Evolutionary conservation across 1,140 invertebrate genomes (phyloP).

Genomic region (Mylabris phalerata): DNA sequence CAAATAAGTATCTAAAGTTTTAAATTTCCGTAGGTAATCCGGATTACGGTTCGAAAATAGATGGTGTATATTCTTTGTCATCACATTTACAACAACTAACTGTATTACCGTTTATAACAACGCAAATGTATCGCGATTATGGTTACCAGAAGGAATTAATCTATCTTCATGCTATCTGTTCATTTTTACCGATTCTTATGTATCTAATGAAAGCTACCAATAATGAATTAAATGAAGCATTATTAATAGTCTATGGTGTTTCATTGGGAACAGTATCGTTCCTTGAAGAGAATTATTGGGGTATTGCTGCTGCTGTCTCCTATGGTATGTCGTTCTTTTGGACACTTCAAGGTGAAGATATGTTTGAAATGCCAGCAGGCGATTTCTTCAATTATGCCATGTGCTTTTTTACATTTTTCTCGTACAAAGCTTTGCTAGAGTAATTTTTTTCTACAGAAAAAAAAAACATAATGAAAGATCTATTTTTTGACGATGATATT

Average conservation of each 20-base stretch:
- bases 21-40: slow-evolving; percentile 6
- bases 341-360: background rate
- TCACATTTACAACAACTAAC: slow-evolving; percentile 1
- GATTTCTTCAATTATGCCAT: slow-evolving; percentile 22
- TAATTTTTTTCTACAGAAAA: background rate
- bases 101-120: slow-evolving; percentile 5
- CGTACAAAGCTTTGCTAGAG: background rate
- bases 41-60: slow-evolving; percentile 5
- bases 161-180: background rate
- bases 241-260: slow-evolving; percentile 11
- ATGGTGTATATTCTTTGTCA: background rate
- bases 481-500: slow-evolving; percentile 7
- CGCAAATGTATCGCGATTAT: background rate
- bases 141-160: background rate
- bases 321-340: slow-evolving; percentile 15
- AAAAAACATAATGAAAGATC: no score
- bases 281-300: slow-evolving; percentile 17
- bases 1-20: background rate
- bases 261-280: slow-evolving; percentile 12
- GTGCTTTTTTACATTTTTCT: slow-evolving; percentile 20
- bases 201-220: background rate
- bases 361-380: slow-evolving; percentile 9
- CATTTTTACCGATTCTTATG: background rate
- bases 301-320: slow-evolving; percentile 16
- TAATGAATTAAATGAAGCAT: background rate